Conservation (phyloP, 2,797 vertebrate species). For the Champsocephalus gunnari region DNA sequence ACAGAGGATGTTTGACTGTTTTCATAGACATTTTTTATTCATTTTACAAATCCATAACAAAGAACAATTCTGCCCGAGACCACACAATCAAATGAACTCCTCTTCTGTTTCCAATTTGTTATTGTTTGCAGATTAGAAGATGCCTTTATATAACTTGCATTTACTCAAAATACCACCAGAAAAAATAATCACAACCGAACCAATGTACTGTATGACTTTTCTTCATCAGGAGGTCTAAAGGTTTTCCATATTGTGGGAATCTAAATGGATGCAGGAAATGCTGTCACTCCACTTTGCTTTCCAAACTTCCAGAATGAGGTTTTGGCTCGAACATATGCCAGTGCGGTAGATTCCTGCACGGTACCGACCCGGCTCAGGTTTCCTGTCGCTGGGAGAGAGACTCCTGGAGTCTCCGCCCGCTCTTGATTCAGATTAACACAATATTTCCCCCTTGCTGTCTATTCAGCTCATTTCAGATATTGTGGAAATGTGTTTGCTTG, state of each 20-base stretch:
- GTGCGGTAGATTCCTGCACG: constrained; percentile 71
- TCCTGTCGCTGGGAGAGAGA: constrained; percentile 62
- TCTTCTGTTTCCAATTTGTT: constrained; percentile 71
- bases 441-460: constrained; percentile 9
- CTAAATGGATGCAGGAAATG: constrained; percentile 82
- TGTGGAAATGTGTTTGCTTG: constrained; percentile 26
- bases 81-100: constrained; percentile 64
- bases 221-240: constrained; percentile 68
- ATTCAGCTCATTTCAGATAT: constrained; percentile 38
- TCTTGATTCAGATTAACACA: constrained; percentile 40
- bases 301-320: constrained; percentile 78
- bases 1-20: constrained; percentile 53
- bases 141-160: constrained; percentile 68
- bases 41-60: constrained; percentile 55
- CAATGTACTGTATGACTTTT: constrained; percentile 58
- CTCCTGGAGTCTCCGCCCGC: constrained; percentile 60
- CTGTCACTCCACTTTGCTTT: constrained; percentile 77
- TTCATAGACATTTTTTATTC: constrained; percentile 46
- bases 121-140: constrained; percentile 69
- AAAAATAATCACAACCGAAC: constrained; percentile 35
- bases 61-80: constrained; percentile 52
- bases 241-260: constrained; percentile 78
- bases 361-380: constrained; percentile 75
- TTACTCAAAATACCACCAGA: constrained; percentile 61
- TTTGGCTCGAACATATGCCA: constrained; percentile 71